Evolutionary conservation across 2,113 vertebrate genomes (phyloP), one percentile per base, ranked within the genome.

Genomic region (Isichthys henryi): DNA sequence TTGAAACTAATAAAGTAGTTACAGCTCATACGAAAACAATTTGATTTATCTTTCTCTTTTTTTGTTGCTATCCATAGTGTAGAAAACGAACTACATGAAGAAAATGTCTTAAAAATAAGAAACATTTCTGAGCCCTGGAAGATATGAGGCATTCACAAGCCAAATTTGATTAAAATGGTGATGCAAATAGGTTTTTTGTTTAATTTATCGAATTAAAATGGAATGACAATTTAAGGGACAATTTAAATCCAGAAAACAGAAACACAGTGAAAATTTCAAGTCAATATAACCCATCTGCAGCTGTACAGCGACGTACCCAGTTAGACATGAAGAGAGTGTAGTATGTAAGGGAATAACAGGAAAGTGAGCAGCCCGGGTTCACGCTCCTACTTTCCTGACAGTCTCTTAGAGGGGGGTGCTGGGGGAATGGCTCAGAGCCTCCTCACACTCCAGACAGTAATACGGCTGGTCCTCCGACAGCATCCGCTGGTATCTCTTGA

Each of bases 381-480:
- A 48, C 3, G 3, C 11, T 7, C 19, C 85, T 86, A 19, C 45
- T 49, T 86, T n/a, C 48, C 23, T 31, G 45, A 48, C 3, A 46
- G 86, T 39, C 27, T 49, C 27, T 58, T 13, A 58, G 52, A 87
- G 86, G 52, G 19, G n/a, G 5, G 27, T 62, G 31, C 86, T 39
- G 53, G 31, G 86, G 8, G 35, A 88, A 15, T n/a, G 53, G 21
- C 35, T 88, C 53, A 62, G 19, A n/a, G 87, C 23, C 9, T 88
- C 58, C 50, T 62, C 74, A 39, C 89, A 90, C 31, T 53, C 31
- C 23, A 77, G 23, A 39, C 90, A 90, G 49, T 53, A 86, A 58
- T 77, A 90, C 2, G 88, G 49, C 83, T 53, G 58, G 70, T 86
- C 90, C 23, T 88, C 90, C 1, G 84, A 48, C 43, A 89, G 88